Evolutionary conservation across 2,888 invertebrate species (phyloP).

Genomic region (Agrochola circellaris): DNA sequence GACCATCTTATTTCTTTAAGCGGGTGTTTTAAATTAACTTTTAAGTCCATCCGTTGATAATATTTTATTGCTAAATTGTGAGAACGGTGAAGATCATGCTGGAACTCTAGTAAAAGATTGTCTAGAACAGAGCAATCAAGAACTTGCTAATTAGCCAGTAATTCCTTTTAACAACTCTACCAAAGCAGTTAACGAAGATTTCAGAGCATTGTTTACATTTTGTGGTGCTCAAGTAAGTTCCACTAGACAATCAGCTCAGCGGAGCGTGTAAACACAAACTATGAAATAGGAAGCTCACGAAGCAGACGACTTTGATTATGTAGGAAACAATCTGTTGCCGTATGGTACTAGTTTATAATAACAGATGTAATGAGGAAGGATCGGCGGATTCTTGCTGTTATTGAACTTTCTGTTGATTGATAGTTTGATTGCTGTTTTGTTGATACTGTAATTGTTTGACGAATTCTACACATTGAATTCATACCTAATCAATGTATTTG

Average conservation of each 20-base stretch:
- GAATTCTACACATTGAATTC: not conserved
- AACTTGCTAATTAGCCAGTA: constrained; percentile 42
- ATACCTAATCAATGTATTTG: too few relatives aligned
- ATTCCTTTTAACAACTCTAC: constrained; percentile 34
- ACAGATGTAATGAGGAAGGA: constrained; percentile 69
- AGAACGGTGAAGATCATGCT: constrained; percentile 2
- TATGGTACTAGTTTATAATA: constrained; percentile 60
- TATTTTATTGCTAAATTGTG: constrained; percentile 6
- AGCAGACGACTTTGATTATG: constrained; percentile 76
- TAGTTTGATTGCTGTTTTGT: constrained; percentile 8
- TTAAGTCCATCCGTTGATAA: not conserved
- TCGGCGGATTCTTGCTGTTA: constrained; percentile 29
- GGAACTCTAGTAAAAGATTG: constrained; percentile 18
- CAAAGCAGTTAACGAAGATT: constrained; percentile 39
- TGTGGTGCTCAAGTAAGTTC: constrained; percentile 53
- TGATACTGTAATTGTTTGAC: not conserved
- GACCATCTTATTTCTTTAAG: constrained; percentile 14
- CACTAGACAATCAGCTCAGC: constrained; percentile 70
- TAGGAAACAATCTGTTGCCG: constrained; percentile 73
- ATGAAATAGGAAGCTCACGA: constrained; percentile 76
- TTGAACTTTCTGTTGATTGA: constrained; percentile 39
- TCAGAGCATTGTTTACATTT: constrained; percentile 53
- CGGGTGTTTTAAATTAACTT: constrained; percentile 3
- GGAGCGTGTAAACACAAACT: constrained; percentile 76
- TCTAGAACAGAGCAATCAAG: constrained; percentile 28